A percentile compares a stretch with the other conserved stretches of the same genome.
These are phyloP conservation scores for Lutra lutra DNA, from an alignment of 2,797 vertebrate genomes.

Conservation along the genomic window DNA sequence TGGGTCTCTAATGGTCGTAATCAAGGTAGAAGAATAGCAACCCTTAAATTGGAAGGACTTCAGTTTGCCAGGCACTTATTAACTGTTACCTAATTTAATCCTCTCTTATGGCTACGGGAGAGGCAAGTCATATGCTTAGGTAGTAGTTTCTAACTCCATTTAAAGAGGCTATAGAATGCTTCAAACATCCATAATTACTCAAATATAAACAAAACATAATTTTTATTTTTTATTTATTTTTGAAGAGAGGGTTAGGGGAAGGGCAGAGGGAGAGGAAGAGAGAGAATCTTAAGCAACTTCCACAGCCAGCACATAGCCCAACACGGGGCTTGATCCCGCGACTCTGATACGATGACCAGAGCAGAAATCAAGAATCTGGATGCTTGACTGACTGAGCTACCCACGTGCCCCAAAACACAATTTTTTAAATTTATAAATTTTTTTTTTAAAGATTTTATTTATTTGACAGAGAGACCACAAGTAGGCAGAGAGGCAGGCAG, in stretches of 20 bases:
- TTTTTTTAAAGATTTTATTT: too few relatives aligned
- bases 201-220: not conserved
- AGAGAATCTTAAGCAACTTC: not conserved
- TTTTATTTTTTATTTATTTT: not conserved
- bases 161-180: not conserved
- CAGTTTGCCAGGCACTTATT: slow-evolving; percentile 24
- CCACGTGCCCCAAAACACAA: too few relatives aligned
- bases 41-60: slow-evolving; percentile 41
- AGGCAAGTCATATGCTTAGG: not conserved
- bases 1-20: not conserved
- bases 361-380: too few relatives aligned
- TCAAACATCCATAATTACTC: not conserved
- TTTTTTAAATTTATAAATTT: too few relatives aligned
- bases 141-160: slow-evolving; percentile 6
- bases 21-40: slow-evolving; percentile 12
- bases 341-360: not conserved
- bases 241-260: not conserved
- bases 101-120: not conserved
- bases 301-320: not conserved
- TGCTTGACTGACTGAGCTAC: not conserved
- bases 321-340: not conserved
- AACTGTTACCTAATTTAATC: slow-evolving; percentile 16
- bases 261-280: not conserved
- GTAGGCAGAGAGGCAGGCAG: too few relatives aligned
- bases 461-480: too few relatives aligned